phyloP scores from a whole-genome alignment of 2,797 vertebrate genomes.

The Eupleurogrammus muticus region DNA sequence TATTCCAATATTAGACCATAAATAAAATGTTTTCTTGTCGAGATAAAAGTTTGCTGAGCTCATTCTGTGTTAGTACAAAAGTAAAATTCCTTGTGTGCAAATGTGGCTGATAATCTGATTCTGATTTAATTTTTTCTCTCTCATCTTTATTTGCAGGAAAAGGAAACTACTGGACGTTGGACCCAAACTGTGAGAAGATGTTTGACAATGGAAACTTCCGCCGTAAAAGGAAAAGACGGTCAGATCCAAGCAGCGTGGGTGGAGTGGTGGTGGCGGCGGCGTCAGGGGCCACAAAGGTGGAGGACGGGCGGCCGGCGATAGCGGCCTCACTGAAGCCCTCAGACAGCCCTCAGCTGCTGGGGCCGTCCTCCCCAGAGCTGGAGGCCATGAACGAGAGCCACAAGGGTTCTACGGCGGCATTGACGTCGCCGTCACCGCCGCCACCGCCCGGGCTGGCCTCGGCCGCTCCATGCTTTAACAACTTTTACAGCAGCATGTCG shows the following conservation, averaged over 20 bases:
- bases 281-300: conserved; percentile 78
- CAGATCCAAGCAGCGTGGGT: conserved; percentile 81
- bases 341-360: conserved; percentile 81
- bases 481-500: conserved; percentile 94
- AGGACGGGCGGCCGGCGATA: conserved; percentile 80
- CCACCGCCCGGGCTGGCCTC: conserved; percentile 83
- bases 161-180: conserved; percentile 98
- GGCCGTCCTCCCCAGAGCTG: conserved; percentile 85
- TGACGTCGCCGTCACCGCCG: conserved; percentile 78
- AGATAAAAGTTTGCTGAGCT: no score
- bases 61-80: no score
- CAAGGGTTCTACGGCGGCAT: conserved; percentile 73
- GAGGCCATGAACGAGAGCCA: conserved; percentile 85
- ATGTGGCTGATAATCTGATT: no score
- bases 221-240: conserved; percentile 93
- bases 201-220: conserved; percentile 99
- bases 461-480: conserved; percentile 88
- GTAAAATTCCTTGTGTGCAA: no score
- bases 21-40: no score
- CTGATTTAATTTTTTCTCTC: neutral
- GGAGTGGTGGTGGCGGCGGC: conserved; percentile 5
- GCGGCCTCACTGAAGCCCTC: conserved; percentile 71
- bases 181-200: conserved; percentile 99
- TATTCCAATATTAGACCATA: no score
- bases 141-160: conserved; percentile 84